These are phyloP conservation scores for Eupithecia centaureata DNA, from an alignment of 2,888 invertebrate species.

Conservation along the genomic window DNA sequence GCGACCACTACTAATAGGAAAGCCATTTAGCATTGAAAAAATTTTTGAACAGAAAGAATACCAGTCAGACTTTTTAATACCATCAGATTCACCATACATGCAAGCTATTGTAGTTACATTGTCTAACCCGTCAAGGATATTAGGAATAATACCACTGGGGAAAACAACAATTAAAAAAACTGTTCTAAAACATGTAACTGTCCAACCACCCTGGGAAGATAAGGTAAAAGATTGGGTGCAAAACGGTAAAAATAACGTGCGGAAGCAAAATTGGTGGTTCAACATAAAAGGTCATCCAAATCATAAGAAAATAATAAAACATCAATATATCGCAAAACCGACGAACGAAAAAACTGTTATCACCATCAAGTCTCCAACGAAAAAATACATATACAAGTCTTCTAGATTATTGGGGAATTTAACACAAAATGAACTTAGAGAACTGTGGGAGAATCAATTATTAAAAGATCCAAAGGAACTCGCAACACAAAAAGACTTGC, in stretches of 20 bases:
- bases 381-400: neutral
- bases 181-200: too few species aligned
- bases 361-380: neutral
- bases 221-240: neutral
- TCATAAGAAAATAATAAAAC: neutral
- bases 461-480: neutral
- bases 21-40: constrained; percentile 29
- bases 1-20: constrained; percentile 61
- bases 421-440: neutral
- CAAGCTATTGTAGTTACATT: constrained; percentile 59
- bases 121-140: constrained; percentile 54
- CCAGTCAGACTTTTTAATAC: constrained; percentile 2
- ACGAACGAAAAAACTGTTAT: neutral
- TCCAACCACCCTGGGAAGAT: neutral
- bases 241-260: neutral
- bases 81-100: constrained; percentile 49
- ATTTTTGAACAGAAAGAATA: neutral
- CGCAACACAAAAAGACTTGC: neutral
- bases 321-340: neutral
- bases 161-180: constrained; percentile 41
- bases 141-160: constrained; percentile 63
- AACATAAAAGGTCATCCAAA: neutral
- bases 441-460: neutral
- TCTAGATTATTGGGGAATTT: neutral
- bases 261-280: neutral